Evolutionary conservation across 2,113 vertebrate genomes (phyloP).

Genomic region (Gallinago paraguaiae): DNA sequence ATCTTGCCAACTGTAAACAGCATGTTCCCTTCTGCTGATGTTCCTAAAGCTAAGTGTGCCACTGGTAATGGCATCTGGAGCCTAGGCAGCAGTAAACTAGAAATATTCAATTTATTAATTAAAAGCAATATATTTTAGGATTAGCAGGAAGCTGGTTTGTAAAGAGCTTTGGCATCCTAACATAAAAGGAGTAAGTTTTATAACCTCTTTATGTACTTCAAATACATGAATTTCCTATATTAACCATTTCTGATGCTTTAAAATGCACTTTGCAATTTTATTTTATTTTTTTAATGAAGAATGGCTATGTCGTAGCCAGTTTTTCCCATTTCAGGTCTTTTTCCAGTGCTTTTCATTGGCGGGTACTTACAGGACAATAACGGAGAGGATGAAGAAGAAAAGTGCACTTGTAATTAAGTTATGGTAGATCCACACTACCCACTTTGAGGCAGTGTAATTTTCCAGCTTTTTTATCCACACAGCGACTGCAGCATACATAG

Average conservation of each 20-base stretch:
- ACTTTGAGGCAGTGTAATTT: conserved; percentile 42
- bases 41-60: not conserved
- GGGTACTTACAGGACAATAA: conserved; percentile 84
- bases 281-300: not conserved
- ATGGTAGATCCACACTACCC: conserved; percentile 87
- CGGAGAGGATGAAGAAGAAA: conserved; percentile 87
- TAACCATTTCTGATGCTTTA: not conserved
- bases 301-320: not conserved
- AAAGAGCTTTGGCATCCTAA: not conserved
- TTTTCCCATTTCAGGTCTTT: not conserved
- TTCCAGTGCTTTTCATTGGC: not conserved
- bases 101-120: not conserved
- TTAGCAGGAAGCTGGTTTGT: not conserved
- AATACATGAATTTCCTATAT: not conserved
- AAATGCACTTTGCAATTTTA: not conserved
- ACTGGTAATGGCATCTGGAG: not conserved
- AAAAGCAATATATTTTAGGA: not conserved
- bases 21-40: not conserved
- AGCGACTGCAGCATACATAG: conserved; percentile 77
- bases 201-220: not conserved
- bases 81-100: not conserved
- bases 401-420: conserved; percentile 85
- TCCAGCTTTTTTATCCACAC: conserved; percentile 78
- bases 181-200: not conserved
- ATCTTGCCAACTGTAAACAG: not conserved